Percentiles rank a stretch among this genome's conserved stretches.
Conservation (phyloP, 2,797 vertebrate species). For the Sebastiscus albofasciatus region DNA sequence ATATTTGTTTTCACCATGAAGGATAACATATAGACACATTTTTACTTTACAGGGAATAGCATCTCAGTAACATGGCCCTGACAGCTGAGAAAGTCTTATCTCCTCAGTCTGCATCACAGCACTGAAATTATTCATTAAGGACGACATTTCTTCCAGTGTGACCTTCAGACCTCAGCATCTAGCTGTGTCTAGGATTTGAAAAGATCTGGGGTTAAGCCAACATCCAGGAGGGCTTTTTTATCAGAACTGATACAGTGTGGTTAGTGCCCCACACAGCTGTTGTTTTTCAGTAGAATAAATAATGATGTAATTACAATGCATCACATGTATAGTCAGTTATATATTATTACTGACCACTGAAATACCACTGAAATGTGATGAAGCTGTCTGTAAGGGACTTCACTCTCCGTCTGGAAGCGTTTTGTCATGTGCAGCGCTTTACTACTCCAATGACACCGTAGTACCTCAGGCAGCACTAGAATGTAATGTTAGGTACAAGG, state of each 20-base stretch:
- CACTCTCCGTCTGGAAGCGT: not conserved
- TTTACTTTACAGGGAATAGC: not conserved
- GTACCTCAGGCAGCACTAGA: not conserved
- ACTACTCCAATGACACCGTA: not conserved
- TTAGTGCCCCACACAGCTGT: not conserved
- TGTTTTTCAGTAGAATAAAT: not conserved
- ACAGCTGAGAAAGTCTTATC: not conserved
- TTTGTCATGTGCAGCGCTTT: not conserved
- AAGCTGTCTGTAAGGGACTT: not conserved
- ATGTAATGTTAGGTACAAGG: not conserved
- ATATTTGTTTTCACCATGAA: not conserved
- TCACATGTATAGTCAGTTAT: no score
- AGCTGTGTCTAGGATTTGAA: not conserved
- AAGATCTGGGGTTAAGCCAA: not conserved
- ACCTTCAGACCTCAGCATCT: not conserved
- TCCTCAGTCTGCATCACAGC: not conserved
- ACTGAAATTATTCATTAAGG: slow-evolving; percentile 6
- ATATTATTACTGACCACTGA: no score
- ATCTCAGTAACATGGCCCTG: not conserved
- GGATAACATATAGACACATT: not conserved
- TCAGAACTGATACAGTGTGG: not conserved
- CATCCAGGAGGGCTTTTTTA: not conserved
- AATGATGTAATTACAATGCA: not conserved
- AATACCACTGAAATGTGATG: not conserved
- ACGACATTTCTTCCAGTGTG: not conserved